phyloP scores from a whole-genome alignment of 2,797 vertebrate genomes.

The Columba guinea region DNA sequence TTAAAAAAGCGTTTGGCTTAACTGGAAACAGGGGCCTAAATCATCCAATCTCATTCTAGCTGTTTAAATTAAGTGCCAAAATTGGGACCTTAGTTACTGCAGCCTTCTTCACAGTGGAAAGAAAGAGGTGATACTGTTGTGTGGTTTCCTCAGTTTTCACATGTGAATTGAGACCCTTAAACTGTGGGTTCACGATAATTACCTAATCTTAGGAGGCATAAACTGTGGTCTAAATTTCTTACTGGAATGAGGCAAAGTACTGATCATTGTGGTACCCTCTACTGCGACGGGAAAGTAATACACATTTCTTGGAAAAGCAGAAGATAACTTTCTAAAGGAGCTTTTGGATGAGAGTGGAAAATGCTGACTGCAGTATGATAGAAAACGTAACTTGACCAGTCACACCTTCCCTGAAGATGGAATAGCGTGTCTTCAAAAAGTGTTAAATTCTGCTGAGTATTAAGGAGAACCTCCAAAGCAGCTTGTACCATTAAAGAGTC shows the following conservation, averaged over 20 bases:
- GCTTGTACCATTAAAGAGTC: neutral
- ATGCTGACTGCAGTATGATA: neutral
- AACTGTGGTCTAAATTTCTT: neutral
- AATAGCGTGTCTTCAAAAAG: neutral
- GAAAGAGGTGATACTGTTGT: neutral
- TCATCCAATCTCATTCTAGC: neutral
- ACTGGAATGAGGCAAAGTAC: neutral
- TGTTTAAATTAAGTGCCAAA: neutral
- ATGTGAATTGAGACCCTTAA: neutral
- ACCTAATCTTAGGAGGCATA: neutral
- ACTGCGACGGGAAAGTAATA: neutral
- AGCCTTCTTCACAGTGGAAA: neutral
- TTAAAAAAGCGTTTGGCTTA: neutral
- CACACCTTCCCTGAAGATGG: neutral
- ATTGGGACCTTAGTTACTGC: neutral
- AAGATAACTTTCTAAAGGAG: neutral
- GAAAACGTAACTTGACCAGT: neutral
- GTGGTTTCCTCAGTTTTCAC: neutral
- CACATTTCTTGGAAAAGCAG: neutral
- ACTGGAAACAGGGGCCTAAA: neutral
- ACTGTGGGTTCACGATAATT: neutral
- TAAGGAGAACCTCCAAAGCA: neutral
- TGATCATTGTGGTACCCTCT: neutral
- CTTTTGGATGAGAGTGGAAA: neutral
- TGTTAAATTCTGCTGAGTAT: neutral